Base-by-base conservation (phyloP, 2,888 invertebrate species). In the Aromia moschata region DNA sequence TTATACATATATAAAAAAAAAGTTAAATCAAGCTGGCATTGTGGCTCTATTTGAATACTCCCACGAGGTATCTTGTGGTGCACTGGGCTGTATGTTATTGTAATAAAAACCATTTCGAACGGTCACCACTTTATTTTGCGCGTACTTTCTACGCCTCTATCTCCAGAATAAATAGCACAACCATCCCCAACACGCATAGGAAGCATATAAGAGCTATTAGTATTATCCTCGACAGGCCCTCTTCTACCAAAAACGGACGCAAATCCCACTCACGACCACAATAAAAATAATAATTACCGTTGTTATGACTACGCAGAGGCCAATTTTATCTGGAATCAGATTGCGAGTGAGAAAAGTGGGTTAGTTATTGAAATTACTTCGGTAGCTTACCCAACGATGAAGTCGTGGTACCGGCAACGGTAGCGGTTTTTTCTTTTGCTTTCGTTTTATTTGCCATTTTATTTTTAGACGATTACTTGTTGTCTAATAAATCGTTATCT, bases 1-100 rank as follows among this genome's bases (percentile, higher is more conserved):
- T 33, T 33, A 33, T 9, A n/a, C n/a, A n/a, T n/a, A 33, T 33
- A 33, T 10, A 10, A 33, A 33, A 10, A 2, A 33, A 25, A 5
- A 25, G 10, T 5, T n/a, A 9, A 41, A 11, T 55, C 44, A 65
- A 5, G 60, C 65, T 10, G 43, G 58, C n/a, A 62, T 14, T 9
- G 65, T 65, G 18, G 46, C 47, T 17, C 65, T 62, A 37, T 65
- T 58, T 1, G 60, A 58, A 40, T 65, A 65, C 31, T 65, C 49
- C 62, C 62, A 65, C 0, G 58, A 58, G 1, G 59, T 20, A 36
- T 65, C 65, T 44, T 30, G 47, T n/a, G 65, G 65, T 1, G 65
- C 65, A 30, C 53, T 58, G 4, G 65, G 65, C 20, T 46, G 51
- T 25, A 65, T 31, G 12, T 52, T 60, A n/a, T n/a, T n/a, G 3